Conservation (phyloP, 2,888 invertebrate species). For the Dugesia japonica region DNA sequence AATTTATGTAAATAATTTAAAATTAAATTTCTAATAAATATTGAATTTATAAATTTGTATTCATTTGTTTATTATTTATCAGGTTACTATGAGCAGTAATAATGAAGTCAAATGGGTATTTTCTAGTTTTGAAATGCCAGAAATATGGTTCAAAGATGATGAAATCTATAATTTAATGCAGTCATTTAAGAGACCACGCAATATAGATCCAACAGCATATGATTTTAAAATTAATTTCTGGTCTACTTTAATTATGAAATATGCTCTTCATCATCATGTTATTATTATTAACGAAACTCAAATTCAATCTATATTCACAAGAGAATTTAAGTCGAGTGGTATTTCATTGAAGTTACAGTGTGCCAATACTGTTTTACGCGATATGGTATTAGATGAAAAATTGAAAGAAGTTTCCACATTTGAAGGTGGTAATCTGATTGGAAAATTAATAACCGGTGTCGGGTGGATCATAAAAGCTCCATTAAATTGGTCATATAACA, state of each 20-base stretch:
- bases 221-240: constrained; percentile 24
- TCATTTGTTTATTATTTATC: no score
- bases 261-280: constrained; percentile 22
- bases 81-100: no score
- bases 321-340: not conserved
- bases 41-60: no score
- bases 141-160: constrained; percentile 21
- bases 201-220: constrained; percentile 17
- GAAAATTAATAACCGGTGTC: not conserved
- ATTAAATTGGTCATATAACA: not conserved
- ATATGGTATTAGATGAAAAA: not conserved
- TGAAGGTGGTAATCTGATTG: not conserved
- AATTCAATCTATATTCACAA: not conserved
- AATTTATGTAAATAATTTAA: no score
- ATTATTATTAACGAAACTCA: not conserved
- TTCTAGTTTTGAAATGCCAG: not conserved
- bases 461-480: constrained; percentile 15
- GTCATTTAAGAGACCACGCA: constrained; percentile 12
- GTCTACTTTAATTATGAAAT: constrained; percentile 9
- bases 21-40: no score
- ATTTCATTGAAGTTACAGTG: not conserved
- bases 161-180: constrained; percentile 22
- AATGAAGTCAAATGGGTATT: not conserved
- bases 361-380: not conserved
- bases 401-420: not conserved